Conservation (phyloP, 2,888 invertebrate species). For the Campopleginae sp. region DNA sequence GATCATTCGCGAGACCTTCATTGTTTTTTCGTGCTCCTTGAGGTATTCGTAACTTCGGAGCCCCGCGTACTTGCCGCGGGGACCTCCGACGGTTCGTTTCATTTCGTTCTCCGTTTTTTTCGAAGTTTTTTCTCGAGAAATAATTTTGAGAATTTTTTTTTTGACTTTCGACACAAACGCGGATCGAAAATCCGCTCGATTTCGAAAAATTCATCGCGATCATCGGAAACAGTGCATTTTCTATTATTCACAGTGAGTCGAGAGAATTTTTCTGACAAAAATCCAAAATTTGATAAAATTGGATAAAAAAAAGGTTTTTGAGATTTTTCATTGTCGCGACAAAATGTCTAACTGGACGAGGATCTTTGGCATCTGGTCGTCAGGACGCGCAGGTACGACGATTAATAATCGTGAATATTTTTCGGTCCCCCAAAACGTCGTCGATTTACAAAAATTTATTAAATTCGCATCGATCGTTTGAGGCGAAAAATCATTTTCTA, state of each 20-base stretch:
- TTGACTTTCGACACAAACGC: neutral
- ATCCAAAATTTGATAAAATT: neutral
- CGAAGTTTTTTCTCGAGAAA: neutral
- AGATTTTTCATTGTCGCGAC: neutral
- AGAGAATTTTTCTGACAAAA: neutral
- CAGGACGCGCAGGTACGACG: slow-evolving; percentile 29
- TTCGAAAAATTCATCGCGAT: neutral
- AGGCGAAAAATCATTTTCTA: neutral
- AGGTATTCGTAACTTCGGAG: neutral
- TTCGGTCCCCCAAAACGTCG: neutral
- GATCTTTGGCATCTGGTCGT: slow-evolving; percentile 63
- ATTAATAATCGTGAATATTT: neutral
- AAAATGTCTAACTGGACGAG: slow-evolving; percentile 59
- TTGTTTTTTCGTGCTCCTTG: slow-evolving; percentile 28
- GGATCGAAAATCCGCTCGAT: neutral
- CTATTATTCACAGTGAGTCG: neutral
- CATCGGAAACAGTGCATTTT: neutral
- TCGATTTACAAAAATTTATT: too few relatives aligned
- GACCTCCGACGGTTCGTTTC: neutral
- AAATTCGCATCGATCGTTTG: neutral
- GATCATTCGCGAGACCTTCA: slow-evolving; percentile 33
- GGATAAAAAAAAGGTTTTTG: neutral
- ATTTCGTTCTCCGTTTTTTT: neutral
- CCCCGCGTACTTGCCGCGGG: neutral
- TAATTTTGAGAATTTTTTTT: slow-evolving; percentile 25